Evolutionary conservation across 2,888 invertebrate genomes (phyloP).

Genomic region (Pollenia labialis): DNA sequence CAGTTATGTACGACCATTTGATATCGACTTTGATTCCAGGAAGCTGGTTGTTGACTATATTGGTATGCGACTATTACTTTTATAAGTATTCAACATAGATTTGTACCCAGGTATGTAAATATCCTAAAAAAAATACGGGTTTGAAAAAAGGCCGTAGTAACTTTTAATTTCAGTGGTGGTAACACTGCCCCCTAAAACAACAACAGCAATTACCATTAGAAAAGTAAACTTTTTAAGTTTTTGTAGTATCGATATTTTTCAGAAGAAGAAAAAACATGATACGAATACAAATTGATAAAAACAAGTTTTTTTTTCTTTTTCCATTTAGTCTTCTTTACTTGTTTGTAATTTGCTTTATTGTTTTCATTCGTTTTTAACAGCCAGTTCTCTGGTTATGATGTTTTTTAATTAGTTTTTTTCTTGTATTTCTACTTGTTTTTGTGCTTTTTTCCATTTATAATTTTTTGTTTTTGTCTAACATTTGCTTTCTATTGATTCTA

Average conservation of each 20-base stretch:
- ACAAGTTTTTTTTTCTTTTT: conserved; percentile 41
- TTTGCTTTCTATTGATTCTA: conserved; percentile 48
- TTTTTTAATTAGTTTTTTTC: conserved; percentile 38
- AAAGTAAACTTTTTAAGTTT: conserved; percentile 45
- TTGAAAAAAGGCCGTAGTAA: no score
- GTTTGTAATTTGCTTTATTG: conserved; percentile 38
- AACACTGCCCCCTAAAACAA: neutral
- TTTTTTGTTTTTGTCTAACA: conserved; percentile 18
- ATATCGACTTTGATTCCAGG: no score
- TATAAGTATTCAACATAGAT: no score
- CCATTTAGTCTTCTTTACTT: conserved; percentile 5
- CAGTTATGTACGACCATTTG: no score
- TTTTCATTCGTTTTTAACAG: conserved; percentile 38
- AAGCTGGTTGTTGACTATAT: no score
- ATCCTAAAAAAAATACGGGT: no score
- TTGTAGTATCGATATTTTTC: conserved; percentile 1
- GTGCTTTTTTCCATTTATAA: conserved; percentile 20
- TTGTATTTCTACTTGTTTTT: conserved; percentile 1
- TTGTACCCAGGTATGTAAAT: no score
- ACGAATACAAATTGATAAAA: conserved; percentile 24
- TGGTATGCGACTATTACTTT: no score
- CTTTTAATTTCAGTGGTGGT: no score
- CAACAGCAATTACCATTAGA: conserved; percentile 18
- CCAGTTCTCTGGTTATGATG: conserved; percentile 27
- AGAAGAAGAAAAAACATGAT: conserved; percentile 4